These are phyloP conservation scores for Drosophila arizonae DNA, from an alignment of 1,140 invertebrate genomes.

Conservation along the genomic window DNA sequence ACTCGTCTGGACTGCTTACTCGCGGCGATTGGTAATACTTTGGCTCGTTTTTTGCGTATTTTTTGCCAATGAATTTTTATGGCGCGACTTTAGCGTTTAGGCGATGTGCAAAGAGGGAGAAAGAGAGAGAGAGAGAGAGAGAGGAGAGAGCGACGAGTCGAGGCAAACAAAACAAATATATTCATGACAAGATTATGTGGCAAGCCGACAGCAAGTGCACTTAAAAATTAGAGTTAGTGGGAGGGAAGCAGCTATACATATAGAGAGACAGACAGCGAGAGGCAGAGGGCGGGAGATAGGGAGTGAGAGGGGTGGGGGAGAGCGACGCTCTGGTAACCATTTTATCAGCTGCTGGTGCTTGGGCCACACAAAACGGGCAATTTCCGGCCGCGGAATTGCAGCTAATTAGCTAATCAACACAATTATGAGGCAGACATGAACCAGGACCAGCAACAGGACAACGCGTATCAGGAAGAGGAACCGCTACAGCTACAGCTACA, in stretches of 20 bases:
- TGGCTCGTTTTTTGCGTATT: constrained; percentile 39
- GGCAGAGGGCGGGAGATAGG: not conserved
- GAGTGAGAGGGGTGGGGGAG: not conserved
- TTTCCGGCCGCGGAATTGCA: constrained; percentile 76
- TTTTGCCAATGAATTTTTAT: constrained; percentile 79
- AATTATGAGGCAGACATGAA: constrained; percentile 55
- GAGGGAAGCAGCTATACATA: not conserved
- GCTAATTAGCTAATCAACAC: constrained; percentile 80
- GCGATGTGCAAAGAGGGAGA: constrained; percentile 14
- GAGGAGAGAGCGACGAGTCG: not conserved
- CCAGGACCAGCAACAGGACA: not conserved
- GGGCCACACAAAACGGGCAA: constrained; percentile 51
- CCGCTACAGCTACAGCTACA: not conserved
- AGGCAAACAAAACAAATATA: constrained; percentile 73
- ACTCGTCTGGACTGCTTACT: constrained; percentile 49
- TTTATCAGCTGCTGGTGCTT: constrained; percentile 38
- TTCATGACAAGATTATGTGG: constrained; percentile 75
- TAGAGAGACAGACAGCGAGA: not conserved
- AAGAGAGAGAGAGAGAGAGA: not conserved
- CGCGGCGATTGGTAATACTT: constrained; percentile 67
- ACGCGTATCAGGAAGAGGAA: not conserved
- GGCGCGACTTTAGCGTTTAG: constrained; percentile 66
- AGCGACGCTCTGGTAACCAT: constrained; percentile 9
- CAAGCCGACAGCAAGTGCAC: constrained; percentile 45
- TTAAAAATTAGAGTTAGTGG: constrained; percentile 51